These are phyloP conservation scores for Rhea pennata DNA, from an alignment of 2,113 vertebrate genomes.

Conservation along the genomic window DNA sequence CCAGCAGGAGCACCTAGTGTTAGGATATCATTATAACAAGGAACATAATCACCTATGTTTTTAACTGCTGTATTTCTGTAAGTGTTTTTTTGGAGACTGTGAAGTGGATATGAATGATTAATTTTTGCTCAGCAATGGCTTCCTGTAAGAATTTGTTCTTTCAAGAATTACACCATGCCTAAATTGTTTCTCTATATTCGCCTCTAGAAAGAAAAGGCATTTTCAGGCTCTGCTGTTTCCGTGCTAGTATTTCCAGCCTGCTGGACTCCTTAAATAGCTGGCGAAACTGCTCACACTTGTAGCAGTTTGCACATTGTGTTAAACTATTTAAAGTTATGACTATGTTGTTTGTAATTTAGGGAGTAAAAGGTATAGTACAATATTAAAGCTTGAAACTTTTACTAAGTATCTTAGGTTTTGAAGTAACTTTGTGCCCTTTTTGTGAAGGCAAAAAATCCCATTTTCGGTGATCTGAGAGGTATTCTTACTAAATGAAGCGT, in stretches of 20 bases:
- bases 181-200: background rate
- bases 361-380: background rate
- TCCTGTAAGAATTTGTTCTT: background rate
- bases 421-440: background rate
- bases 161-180: background rate
- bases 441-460: background rate
- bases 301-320: background rate
- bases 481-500: background rate
- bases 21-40: background rate
- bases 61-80: background rate
- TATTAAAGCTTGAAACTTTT: background rate
- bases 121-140: background rate
- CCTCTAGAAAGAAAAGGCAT: background rate
- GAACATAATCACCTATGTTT: background rate
- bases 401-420: background rate
- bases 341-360: background rate
- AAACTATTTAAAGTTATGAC: background rate
- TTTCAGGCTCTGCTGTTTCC: background rate
- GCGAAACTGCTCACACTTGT: background rate
- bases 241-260: background rate
- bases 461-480: background rate
- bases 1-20: background rate
- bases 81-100: background rate
- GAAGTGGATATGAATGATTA: background rate
- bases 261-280: background rate